Evolutionary conservation across 2,888 invertebrate genomes (phyloP), one percentile per base, ranked within the genome.

Genomic region (Hyles lineata): DNA sequence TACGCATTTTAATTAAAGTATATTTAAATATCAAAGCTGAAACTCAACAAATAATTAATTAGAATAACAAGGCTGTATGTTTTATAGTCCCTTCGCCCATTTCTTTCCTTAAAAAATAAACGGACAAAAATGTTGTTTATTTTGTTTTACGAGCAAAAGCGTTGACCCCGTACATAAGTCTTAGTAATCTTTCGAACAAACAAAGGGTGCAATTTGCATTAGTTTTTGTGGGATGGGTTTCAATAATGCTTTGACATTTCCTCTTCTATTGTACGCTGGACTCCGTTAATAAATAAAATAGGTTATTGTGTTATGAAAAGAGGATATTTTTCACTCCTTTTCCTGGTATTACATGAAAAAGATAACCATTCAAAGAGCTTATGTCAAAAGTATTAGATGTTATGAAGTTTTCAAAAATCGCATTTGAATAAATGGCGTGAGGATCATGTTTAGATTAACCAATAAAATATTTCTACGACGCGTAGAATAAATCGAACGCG

Each of bases 121-220:
- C 8, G 19, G 21, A 63, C 23, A 32, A 19, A 35, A 67, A 50
- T 17, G 21, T 21, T 63, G 63, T 50, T 50, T 67, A 67, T 15
- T 50, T 67, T 67, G 50, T 73, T 74, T 67, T 61, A 72, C 70
- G 71, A 71, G 61, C 72, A 59, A 74, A 72, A 74, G 76, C 77
- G 80, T 78, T 82, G 78, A 78, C 81, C 81, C 82, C 81, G 81
- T 81, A 79, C 84, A 55, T 83, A 83, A 84, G 80, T 81, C 76
- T 75, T 58, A 70, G 79, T 91, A 89, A 91, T 90, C 90, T 85
- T 81, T 76, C 83, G 82, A 83, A 83, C 85, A 90, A 90, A 91
- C 86, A 89, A 86, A 89, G 90, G 90, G 83, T 77, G 77, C 76
- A 80, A 80, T 79, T 81, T 79, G 79, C 80, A 81, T 85, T 84